A percentile compares a stretch with the other conserved stretches of the same genome.
These are phyloP conservation scores for Lordiphosa andalusiaca DNA, from an alignment of 2,888 invertebrate genomes.

Conservation along the genomic window DNA sequence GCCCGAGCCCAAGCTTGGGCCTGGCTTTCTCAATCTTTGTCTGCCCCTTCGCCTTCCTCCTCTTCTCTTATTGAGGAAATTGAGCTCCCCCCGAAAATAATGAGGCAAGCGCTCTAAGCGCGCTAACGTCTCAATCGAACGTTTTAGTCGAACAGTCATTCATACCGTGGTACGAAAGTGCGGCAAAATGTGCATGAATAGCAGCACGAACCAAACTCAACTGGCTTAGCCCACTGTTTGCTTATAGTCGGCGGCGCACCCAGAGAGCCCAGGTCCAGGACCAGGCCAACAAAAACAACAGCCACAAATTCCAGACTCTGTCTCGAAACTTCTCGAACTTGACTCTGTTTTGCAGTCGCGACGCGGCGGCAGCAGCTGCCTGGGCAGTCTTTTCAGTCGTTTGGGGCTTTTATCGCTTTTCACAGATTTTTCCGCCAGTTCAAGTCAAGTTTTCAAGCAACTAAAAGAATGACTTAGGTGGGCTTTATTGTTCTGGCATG, in stretches of 20 bases:
- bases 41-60: constrained; percentile 6
- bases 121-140: constrained; percentile 69
- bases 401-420: constrained; percentile 70
- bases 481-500: constrained; percentile 37
- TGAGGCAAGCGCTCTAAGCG: constrained; percentile 56
- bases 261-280: constrained; percentile 28
- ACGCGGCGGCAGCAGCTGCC: constrained; percentile 8
- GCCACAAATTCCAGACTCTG: constrained; percentile 39
- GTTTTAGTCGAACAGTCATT: constrained; percentile 54
- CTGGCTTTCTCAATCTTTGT: constrained; percentile 28
- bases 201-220: background rate
- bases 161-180: constrained; percentile 43
- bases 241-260: constrained; percentile 31
- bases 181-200: background rate
- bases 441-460: constrained; percentile 43
- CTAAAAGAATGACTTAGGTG: background rate
- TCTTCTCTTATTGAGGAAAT: constrained; percentile 40
- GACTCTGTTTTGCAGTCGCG: constrained; percentile 6
- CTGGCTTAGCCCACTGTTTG: constrained; percentile 36
- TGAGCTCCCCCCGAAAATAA: constrained; percentile 56
- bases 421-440: constrained; percentile 64
- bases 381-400: constrained; percentile 17
- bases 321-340: constrained; percentile 51
- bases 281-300: constrained; percentile 8
- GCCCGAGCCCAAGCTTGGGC: constrained; percentile 12